A percentile compares a stretch with the other conserved stretches of the same genome.
These are phyloP conservation scores for Sesamia nonagrioides DNA, from an alignment of 1,140 invertebrate species.

Conservation along the genomic window DNA sequence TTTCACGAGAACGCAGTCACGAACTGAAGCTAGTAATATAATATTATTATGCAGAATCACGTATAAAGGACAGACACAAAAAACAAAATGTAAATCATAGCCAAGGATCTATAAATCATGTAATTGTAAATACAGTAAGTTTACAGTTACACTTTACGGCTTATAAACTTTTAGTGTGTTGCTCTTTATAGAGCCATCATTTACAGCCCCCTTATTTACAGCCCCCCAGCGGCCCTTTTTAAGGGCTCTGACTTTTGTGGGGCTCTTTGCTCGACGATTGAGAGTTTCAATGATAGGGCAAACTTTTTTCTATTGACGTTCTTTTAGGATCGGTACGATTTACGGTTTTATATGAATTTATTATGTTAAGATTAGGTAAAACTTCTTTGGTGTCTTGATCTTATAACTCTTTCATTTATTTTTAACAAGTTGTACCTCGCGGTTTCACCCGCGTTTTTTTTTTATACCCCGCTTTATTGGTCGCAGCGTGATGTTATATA, in stretches of 20 bases:
- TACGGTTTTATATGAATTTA: neutral
- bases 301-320: conserved; percentile 25
- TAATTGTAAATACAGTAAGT: conserved; percentile 45
- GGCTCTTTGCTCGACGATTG: conserved; percentile 7
- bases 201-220: conserved; percentile 28
- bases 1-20: neutral
- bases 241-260: conserved; percentile 36
- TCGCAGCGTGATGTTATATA: too few species aligned
- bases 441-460: too few species aligned
- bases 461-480: too few species aligned
- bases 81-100: conserved; percentile 33
- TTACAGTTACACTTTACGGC: conserved; percentile 33
- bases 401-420: too few species aligned
- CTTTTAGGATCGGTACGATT: neutral
- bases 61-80: neutral
- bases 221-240: conserved; percentile 5
- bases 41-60: neutral
- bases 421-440: too few species aligned
- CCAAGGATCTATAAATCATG: conserved; percentile 40
- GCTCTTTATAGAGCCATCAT: conserved; percentile 27
- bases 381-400: too few species aligned
- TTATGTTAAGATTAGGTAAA: too few species aligned
- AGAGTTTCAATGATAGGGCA: conserved; percentile 25
- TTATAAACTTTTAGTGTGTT: conserved; percentile 47
- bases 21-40: too few species aligned